Evolutionary conservation across 2,888 invertebrate genomes (phyloP).

Genomic region (Stratiomys singularior): DNA sequence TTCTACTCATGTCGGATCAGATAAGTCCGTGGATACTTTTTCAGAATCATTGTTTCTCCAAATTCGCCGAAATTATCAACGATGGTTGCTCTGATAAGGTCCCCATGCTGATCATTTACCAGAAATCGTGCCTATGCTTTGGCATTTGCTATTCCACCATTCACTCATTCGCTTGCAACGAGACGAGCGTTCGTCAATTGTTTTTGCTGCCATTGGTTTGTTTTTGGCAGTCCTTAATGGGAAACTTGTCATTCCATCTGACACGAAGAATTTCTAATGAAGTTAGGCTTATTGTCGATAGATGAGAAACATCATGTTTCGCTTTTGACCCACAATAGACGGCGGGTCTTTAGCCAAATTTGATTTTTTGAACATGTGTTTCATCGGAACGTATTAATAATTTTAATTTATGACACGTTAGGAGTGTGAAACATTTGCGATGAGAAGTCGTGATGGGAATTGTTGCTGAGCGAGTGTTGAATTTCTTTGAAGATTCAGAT

Average conservation of each 20-base stretch:
- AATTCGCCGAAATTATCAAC: constrained; percentile 52
- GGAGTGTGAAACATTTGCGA: not conserved
- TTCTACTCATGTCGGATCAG: constrained; percentile 49
- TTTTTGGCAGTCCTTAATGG: constrained; percentile 11
- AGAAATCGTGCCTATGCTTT: constrained; percentile 45
- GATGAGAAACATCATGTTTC: not conserved
- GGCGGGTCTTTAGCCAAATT: constrained; percentile 17
- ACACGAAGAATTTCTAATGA: constrained; percentile 20
- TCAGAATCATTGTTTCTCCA: constrained; percentile 51
- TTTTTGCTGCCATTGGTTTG: not conserved
- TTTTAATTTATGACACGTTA: constrained; percentile 18
- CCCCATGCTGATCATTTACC: constrained; percentile 30
- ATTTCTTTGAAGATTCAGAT: not conserved
- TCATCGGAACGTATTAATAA: not conserved
- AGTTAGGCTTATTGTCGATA: not conserved
- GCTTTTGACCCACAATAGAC: not conserved
- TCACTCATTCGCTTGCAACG: not conserved
- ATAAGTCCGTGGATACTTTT: constrained; percentile 38
- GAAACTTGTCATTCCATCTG: not conserved
- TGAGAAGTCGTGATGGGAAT: not conserved
- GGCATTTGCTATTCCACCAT: constrained; percentile 31
- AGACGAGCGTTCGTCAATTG: not conserved
- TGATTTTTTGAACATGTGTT: not conserved
- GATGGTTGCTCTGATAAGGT: constrained; percentile 36
- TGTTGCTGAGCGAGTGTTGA: too few species aligned